A percentile compares a stretch with the other conserved stretches of the same genome.
These are phyloP conservation scores for Eulimnadia texana DNA, from an alignment of 1,140 invertebrate species.

Conservation along the genomic window DNA sequence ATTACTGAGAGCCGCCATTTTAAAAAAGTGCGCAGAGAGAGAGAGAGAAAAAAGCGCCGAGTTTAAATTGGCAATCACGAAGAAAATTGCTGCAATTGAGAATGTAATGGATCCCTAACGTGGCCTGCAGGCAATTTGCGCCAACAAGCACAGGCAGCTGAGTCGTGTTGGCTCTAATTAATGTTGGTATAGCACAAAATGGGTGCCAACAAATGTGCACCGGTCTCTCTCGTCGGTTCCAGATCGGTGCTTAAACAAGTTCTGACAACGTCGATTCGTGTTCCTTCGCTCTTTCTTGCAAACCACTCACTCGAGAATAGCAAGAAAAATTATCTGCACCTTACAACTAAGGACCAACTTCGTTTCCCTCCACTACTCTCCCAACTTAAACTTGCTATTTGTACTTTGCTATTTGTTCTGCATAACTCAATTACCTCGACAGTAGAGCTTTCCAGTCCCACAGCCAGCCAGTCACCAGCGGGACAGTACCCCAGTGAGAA, in stretches of 20 bases:
- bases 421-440: slow-evolving; percentile 57
- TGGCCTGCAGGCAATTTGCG: not conserved
- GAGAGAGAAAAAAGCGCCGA: not conserved
- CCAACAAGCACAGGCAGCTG: not conserved
- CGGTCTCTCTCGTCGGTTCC: not conserved
- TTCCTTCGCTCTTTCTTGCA: no score
- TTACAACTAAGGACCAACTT: no score
- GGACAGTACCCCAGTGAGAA: slow-evolving; percentile 96
- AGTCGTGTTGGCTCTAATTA: not conserved
- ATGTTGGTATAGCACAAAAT: not conserved
- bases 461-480: slow-evolving; percentile 92
- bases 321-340: no score
- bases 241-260: no score
- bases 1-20: not conserved
- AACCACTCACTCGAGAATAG: no score
- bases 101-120: not conserved
- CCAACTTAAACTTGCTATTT: no score
- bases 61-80: not conserved
- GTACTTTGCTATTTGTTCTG: no score
- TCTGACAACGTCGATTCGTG: no score
- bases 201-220: not conserved
- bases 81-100: not conserved
- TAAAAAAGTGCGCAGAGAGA: not conserved
- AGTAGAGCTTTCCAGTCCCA: slow-evolving; percentile 96
- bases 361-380: not conserved